Percentiles rank a stretch among this genome's conserved stretches.
Conservation (phyloP, 1,140 invertebrate genomes). For the Amphibalanus amphitrite region DNA sequence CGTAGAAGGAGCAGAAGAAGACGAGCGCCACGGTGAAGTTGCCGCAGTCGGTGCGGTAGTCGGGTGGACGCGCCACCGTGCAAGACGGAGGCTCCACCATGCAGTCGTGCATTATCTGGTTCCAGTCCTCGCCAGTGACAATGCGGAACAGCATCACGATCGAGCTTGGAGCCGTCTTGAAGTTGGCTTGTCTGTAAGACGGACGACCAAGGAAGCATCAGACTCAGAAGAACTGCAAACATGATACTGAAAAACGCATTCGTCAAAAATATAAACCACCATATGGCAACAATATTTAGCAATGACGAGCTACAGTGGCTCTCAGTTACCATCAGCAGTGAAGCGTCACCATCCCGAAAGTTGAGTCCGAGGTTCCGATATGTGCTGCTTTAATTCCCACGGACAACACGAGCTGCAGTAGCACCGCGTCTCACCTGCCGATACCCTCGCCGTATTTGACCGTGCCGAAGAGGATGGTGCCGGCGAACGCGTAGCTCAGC, state of each 20-base stretch:
- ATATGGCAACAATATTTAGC: too few species aligned
- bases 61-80: constrained; percentile 52
- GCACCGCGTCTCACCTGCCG: constrained; percentile 57
- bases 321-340: too few species aligned
- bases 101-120: constrained; percentile 99
- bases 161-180: constrained; percentile 88
- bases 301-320: too few species aligned
- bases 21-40: constrained; percentile 89
- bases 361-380: too few species aligned
- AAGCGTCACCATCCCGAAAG: too few species aligned
- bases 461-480: constrained; percentile 96
- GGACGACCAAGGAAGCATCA: too few species aligned
- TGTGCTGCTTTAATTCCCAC: too few species aligned
- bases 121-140: constrained; percentile 99
- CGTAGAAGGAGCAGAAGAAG: constrained; percentile 99
- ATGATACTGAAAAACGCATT: too few species aligned
- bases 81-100: constrained; percentile 97
- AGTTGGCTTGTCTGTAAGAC: constrained; percentile 88
- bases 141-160: constrained; percentile 97
- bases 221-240: too few species aligned
- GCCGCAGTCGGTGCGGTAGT: constrained; percentile 98
- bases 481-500: constrained; percentile 95
- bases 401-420: too few species aligned
- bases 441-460: constrained; percentile 99
- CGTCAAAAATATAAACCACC: too few species aligned